phyloP scores from a whole-genome alignment of 2,113 vertebrate species.

The Eublepharis macularius region DNA sequence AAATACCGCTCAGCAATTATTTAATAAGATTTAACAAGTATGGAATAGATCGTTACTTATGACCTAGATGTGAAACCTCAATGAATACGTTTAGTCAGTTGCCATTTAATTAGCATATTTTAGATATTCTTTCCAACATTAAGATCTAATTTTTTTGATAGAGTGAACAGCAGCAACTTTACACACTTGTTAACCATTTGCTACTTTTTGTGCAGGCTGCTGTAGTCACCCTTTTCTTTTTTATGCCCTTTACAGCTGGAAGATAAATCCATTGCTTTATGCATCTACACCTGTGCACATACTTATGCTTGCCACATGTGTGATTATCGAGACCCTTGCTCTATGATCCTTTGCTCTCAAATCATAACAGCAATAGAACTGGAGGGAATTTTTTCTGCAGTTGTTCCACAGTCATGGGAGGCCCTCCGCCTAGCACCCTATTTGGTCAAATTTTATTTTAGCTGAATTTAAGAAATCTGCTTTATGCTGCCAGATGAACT shows the following conservation, averaged over 20 bases:
- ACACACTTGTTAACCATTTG: slow-evolving; percentile 33
- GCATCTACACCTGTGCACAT: too few species aligned
- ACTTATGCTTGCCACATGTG: too few species aligned
- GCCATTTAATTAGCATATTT: slow-evolving; percentile 68
- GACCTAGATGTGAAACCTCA: slow-evolving; percentile 54
- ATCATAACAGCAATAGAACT: not conserved
- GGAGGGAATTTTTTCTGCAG: not conserved
- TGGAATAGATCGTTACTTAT: slow-evolving; percentile 63
- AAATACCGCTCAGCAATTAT: slow-evolving; percentile 74
- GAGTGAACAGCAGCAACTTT: slow-evolving; percentile 21
- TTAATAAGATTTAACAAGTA: slow-evolving; percentile 66
- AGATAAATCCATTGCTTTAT: not conserved
- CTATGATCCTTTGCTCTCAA: not conserved
- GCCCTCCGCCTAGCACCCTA: too few species aligned
- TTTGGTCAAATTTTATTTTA: too few species aligned
- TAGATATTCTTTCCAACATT: slow-evolving; percentile 52
- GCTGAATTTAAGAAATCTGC: too few species aligned
- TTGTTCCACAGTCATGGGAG: not conserved
- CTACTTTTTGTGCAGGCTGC: slow-evolving; percentile 5
- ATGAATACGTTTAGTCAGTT: slow-evolving; percentile 70
- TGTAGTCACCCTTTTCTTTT: not conserved
- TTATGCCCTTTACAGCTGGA: not conserved
- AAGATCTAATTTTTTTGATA: slow-evolving; percentile 35
- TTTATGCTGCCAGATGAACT: too few species aligned
- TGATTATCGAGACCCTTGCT: too few species aligned